A percentile compares a stretch with the other conserved stretches of the same genome.
phyloP scores from a whole-genome alignment of 2,113 vertebrate genomes.

The Myiopsitta monachus region DNA sequence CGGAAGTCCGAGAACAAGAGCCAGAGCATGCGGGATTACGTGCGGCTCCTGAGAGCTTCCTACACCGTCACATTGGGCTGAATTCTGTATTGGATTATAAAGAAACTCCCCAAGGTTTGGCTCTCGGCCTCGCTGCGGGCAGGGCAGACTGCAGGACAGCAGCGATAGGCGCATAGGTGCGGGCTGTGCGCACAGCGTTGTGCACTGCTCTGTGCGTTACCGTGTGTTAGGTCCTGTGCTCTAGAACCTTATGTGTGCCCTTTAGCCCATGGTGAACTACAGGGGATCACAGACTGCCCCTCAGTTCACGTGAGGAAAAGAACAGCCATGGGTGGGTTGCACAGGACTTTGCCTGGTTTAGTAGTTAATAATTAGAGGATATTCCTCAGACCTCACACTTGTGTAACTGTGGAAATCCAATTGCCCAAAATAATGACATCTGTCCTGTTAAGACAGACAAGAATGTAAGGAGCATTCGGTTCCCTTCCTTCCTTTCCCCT shows the following conservation, averaged over 20 bases:
- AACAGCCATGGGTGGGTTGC: background rate
- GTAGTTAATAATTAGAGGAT: background rate
- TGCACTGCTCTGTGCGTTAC: background rate
- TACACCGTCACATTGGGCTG: conserved; percentile 85
- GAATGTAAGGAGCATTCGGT: background rate
- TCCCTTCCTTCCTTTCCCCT: background rate
- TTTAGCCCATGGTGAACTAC: background rate
- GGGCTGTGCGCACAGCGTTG: background rate
- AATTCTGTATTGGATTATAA: background rate
- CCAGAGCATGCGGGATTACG: conserved; percentile 86
- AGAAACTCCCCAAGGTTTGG: background rate
- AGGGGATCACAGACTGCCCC: background rate
- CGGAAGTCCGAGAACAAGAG: conserved; percentile 86
- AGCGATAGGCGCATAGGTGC: background rate
- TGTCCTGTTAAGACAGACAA: background rate
- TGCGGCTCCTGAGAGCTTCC: conserved; percentile 86
- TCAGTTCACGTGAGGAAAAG: background rate
- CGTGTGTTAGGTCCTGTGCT: background rate
- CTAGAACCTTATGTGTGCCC: fast-evolving
- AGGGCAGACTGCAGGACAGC: background rate
- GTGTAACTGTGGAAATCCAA: background rate
- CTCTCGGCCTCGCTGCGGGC: background rate
- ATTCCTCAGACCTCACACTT: background rate
- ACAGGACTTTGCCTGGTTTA: background rate
- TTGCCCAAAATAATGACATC: background rate